Evolutionary conservation across 2,888 invertebrate species (phyloP), one percentile per base, ranked within the genome.

Genomic region (Sisyra nigra): DNA sequence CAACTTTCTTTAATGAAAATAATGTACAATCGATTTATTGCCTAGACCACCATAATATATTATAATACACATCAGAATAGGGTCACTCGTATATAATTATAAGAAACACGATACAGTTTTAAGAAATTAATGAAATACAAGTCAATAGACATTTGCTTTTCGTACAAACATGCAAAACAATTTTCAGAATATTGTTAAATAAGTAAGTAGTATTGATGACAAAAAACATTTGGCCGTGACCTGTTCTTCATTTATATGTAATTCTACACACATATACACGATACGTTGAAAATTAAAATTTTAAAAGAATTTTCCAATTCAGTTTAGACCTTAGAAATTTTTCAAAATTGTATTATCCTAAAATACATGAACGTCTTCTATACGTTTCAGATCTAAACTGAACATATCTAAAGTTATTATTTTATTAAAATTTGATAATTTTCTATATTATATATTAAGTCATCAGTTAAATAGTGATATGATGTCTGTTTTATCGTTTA

Each of bases 1-100:
- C 55, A 53, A 60, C 48, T 62, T 62, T 64, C 61, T 64, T 65
- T 65, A 65, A 63, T 65, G 64, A 65, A 65, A 65, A 65, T 65
- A 65, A 63, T 64, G 62, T 65, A 64, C 63, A 65, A 47, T 49
- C 48, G 58, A 58, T 58, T 60, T 65, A 65, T 65, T 65, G 64
- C 64, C 65, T 65, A 65, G 63, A 62, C 62, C 63, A 59, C 61
- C 58, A 59, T 56, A 57, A 55, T 59, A 51, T 32, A 41, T 57
- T 60, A 61, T 60, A 51, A 53, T 61, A 62, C 59, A 62, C 61
- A 50, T 61, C 59, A 56, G 61, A 63, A 62, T 62, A 63, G 61
- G 62, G 62, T 56, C 62, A 59, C 59, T 56, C 62, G 60, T 60
- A 55, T 44, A 47, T 46, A 24, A 24, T 24, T 24, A 37, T 19